A percentile compares a stretch with the other conserved stretches of the same genome.
These are phyloP conservation scores for Tragulus kanchil DNA, from an alignment of 2,113 vertebrate species.

Conservation along the genomic window DNA sequence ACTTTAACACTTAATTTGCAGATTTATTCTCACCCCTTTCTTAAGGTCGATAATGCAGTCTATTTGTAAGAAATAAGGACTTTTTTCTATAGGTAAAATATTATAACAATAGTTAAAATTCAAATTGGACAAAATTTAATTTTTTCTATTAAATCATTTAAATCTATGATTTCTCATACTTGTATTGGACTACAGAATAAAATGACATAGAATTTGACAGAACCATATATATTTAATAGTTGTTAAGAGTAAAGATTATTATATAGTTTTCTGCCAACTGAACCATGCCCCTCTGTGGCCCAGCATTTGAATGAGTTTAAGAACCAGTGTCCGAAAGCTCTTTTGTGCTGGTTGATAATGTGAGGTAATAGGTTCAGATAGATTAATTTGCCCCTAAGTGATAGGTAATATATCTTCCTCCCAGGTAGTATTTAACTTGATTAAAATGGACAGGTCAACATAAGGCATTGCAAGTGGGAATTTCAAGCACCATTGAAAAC, in stretches of 20 bases:
- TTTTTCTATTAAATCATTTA: not conserved
- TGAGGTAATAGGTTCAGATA: constrained; percentile 79
- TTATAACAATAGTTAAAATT: not conserved
- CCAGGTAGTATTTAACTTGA: constrained; percentile 82
- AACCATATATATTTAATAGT: not conserved
- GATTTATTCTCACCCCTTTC: not conserved
- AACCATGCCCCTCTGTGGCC: not conserved
- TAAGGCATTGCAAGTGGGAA: constrained; percentile 77
- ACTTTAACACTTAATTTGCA: not conserved
- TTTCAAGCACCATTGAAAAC: constrained; percentile 79
- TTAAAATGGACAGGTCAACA: constrained; percentile 85
- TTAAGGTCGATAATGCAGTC: not conserved
- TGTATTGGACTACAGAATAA: not conserved
- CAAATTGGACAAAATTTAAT: not conserved
- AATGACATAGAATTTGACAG: not conserved
- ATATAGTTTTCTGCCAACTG: not conserved
- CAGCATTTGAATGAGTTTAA: constrained; percentile 39
- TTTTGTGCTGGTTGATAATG: constrained; percentile 72
- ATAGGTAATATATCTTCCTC: constrained; percentile 82
- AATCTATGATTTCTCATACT: not conserved
- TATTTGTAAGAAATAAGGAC: not conserved
- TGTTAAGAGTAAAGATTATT: not conserved
- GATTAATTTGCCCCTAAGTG: constrained; percentile 82
- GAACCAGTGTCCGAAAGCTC: not conserved
- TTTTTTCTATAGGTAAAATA: not conserved